Base-by-base conservation (phyloP, 2,888 invertebrate species). In the Deilephila porcellus region DNA sequence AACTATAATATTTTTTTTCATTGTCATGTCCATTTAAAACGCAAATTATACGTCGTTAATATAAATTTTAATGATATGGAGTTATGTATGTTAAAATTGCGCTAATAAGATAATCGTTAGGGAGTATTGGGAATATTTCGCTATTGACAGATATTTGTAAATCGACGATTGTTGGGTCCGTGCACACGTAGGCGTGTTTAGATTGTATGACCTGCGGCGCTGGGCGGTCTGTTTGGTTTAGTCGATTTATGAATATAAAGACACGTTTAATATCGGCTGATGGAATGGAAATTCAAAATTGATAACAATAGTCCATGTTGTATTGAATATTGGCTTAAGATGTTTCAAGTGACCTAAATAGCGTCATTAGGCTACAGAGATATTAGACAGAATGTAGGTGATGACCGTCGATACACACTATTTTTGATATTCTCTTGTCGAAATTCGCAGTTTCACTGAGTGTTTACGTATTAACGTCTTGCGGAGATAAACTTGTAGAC, bases 361-460 rank as follows among this genome's bases (percentile, higher is more conserved):
- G 85, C 82, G 91, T 90, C 91, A 86, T 89, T 89, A 90, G 88
- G 89, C 87, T 90, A 91, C 92, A 91, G 87, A 91, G 83, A 89
- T 90, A 89, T 91, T 91, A 91, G 90, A 86, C 93, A 93, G 90
- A 92, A 90, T 89, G 90, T 93, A 92, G 90, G 82, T 86, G 89
- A 88, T 85, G 87, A 86, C 90, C 87, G 91, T 92, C 89, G 90
- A 91, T 91, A 91, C 93, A 91, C 93, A 93, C 94, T 94, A 94
- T 94, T 94, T 94, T 94, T 94, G 94, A 94, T 94, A 94, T 92
- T 89, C 92, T 94, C 94, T 94, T 94, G 93, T 94, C 94, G 94
- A 93, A 93, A 94, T 93, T 93, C 91, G 92, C 92, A 90, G 89
- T 90, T 90, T 89, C 89, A 89, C 45, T 86, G 88, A 86, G 89